Evolutionary conservation across 2,797 vertebrate genomes (phyloP).

Genomic region (Parauchenoglanis punctatus): DNA sequence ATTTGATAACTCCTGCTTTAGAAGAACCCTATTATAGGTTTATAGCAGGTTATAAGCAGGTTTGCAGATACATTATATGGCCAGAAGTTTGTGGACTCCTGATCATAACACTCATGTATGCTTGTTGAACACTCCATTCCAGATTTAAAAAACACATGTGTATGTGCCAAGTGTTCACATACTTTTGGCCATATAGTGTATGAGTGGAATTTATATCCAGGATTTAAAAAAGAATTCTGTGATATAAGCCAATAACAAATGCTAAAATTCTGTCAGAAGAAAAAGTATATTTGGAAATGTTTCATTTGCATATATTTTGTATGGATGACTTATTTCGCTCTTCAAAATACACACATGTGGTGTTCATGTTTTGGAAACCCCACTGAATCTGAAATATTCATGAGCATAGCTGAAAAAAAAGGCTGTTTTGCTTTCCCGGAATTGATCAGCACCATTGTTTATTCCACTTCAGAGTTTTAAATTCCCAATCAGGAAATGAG

Average conservation of each 20-base stretch:
- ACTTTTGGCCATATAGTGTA: not conserved
- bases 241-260: not conserved
- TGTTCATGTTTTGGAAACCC: not conserved
- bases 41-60: not conserved
- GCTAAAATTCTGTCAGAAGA: not conserved
- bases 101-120: not conserved
- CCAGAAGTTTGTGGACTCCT: not conserved
- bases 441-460: not conserved
- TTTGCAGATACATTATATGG: not conserved
- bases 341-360: not conserved
- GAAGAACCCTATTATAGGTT: not conserved
- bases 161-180: too few species aligned
- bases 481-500: not conserved
- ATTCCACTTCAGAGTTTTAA: not conserved
- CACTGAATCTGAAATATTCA: not conserved
- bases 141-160: not conserved
- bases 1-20: not conserved
- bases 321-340: not conserved
- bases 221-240: not conserved
- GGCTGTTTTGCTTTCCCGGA: not conserved
- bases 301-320: not conserved
- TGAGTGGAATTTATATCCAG: not conserved
- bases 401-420: not conserved
- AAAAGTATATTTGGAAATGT: not conserved
- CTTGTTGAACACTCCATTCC: not conserved